Base-by-base conservation (phyloP, 2,113 vertebrate species). In the Istiophorus platypterus region DNA sequence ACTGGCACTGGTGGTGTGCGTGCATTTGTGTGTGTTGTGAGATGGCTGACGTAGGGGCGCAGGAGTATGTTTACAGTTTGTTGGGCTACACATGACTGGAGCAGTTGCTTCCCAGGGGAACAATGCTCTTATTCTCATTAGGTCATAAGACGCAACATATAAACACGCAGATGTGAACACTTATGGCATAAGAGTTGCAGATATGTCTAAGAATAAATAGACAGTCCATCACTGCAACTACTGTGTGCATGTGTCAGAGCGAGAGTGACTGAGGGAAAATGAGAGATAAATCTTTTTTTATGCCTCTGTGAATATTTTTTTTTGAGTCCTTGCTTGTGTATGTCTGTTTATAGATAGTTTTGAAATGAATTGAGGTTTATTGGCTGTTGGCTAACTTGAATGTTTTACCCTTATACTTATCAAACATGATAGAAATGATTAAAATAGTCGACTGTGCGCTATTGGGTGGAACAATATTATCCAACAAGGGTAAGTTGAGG, bases 51-150 rank as follows among this genome's bases (percentile, higher is more conserved):
- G 72, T 70, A 79, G 70, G 70, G 65, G 65, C 34, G 41, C 85
- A 86, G 88, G 82, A 94, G 91, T 92, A 41, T 93, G 92, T 93
- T 94, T 94, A 92, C 74, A 91, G 85, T 86, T 88, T 90, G 73
- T 84, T 84, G 79, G 85, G 72, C 81, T 74, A 65, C 81, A 80
- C 87, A 89, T 91, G 73, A 81, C 76, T 78, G 61, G 77, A 79
- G 70, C 81, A 80, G 84, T 63, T 22, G 72, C 73, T 91, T 92
- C 89, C 91, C 89, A 89, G 85, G 79, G 91, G 88, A 92, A 92
- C 89, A 93, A 92, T 93, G 90, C 84, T 85, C 72, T 78, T 88
- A 72, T 88, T 90, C 87, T 89, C 88, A 89, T 90, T 91, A 88
- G 89, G 86, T 93, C 91, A 90, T 78, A 87, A 59, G 84, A 91